Conservation (phyloP, 2,113 vertebrate genomes). For the Prochilodus magdalenae region DNA sequence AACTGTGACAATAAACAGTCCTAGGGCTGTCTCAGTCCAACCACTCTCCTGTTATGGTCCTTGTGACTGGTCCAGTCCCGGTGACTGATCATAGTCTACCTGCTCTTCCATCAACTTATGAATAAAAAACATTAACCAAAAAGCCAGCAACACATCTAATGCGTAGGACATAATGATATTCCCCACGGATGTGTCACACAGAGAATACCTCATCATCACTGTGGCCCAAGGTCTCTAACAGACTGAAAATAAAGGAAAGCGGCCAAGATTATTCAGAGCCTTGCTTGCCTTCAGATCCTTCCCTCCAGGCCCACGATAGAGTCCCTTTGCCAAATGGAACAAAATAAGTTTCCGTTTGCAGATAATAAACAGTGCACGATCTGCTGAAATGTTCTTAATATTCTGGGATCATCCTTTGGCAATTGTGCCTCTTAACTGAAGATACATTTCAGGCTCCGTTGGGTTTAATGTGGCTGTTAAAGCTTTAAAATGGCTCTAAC, state of each 20-base stretch:
- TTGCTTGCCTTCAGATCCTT: not conserved
- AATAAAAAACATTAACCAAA: not conserved
- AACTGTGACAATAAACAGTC: too few relatives aligned
- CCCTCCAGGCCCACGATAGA: not conserved
- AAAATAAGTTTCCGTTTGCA: not conserved
- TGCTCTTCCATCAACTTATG: not conserved
- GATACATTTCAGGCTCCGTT: not conserved
- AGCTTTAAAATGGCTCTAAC: not conserved
- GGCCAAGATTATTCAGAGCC: not conserved
- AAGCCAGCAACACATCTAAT: not conserved
- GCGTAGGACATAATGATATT: not conserved
- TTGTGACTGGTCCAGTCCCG: too few relatives aligned
- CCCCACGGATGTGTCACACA: not conserved
- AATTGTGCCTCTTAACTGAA: not conserved
- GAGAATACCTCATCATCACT: not conserved
- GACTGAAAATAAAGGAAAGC: not conserved
- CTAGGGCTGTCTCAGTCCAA: too few relatives aligned
- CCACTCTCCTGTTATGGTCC: too few relatives aligned
- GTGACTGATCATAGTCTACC: not conserved
- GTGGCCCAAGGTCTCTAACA: not conserved
- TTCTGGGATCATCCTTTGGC: constrained; percentile 2
- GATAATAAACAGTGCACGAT: not conserved
- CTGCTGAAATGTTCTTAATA: not conserved
- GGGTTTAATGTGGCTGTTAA: not conserved
- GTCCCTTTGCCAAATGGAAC: not conserved